Conservation (phyloP, 1,140 invertebrate species). For the Hycleus cichorii region DNA sequence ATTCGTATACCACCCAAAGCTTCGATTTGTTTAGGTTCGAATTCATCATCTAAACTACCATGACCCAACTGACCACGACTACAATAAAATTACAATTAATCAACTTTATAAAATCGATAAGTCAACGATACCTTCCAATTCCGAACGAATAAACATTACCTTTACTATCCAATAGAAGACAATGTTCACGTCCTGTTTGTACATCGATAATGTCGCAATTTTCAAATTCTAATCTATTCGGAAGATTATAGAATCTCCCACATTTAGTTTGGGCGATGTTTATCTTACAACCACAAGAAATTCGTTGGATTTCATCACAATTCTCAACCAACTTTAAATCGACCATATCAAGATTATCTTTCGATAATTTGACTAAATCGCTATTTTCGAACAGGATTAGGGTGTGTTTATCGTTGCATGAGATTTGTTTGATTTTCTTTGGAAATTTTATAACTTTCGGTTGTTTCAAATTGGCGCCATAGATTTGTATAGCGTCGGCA, state of each 20-base stretch:
- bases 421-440: conserved; percentile 16
- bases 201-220: conserved; percentile 54
- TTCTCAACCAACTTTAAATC: too few relatives aligned
- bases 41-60: conserved; percentile 55
- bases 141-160: conserved; percentile 76
- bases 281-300: conserved; percentile 42
- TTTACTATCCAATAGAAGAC: conserved; percentile 58
- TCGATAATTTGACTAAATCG: conserved; percentile 7
- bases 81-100: conserved; percentile 21
- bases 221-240: conserved; percentile 49
- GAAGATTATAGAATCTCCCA: conserved; percentile 53
- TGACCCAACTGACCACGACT: conserved; percentile 82
- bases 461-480: conserved; percentile 1
- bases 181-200: conserved; percentile 72
- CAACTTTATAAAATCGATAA: background rate
- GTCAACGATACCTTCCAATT: conserved; percentile 59
- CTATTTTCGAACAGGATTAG: conserved; percentile 9
- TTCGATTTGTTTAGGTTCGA: conserved; percentile 56
- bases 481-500: conserved; percentile 1
- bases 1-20: conserved; percentile 66
- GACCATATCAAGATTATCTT: too few relatives aligned
- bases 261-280: conserved; percentile 43
- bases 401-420: conserved; percentile 19
- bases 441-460: background rate
- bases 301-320: conserved; percentile 30